Percentiles rank a stretch among this genome's conserved stretches.
These are phyloP conservation scores for Pararge aegeria DNA, from an alignment of 1,140 invertebrate species.

Conservation along the genomic window DNA sequence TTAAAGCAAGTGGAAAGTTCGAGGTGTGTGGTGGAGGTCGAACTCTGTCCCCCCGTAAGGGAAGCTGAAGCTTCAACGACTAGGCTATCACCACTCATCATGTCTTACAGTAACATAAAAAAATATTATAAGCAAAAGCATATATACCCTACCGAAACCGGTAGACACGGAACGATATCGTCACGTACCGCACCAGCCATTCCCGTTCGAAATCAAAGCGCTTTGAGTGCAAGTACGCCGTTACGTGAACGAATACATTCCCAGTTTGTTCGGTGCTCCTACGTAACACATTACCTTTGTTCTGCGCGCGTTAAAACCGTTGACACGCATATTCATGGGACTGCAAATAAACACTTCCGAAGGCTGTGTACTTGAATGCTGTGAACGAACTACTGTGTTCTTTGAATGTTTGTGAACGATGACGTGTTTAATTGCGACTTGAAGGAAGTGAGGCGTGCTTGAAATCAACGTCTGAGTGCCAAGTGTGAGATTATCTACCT, in stretches of 20 bases:
- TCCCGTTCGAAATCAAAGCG: constrained; percentile 30
- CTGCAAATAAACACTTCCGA: neutral
- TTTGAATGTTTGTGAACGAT: neutral
- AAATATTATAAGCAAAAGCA: no score
- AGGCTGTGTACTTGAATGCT: neutral
- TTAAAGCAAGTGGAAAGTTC: no score
- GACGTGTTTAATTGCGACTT: neutral
- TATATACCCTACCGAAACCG: neutral
- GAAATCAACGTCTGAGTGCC: no score
- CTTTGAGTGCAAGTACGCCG: constrained; percentile 20
- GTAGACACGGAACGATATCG: neutral
- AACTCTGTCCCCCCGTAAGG: no score
- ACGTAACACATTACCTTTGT: constrained; percentile 21
- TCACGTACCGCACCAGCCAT: constrained; percentile 24
- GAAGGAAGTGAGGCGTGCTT: no score
- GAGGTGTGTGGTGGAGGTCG: no score
- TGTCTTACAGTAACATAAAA: no score
- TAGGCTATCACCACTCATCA: no score
- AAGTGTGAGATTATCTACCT: no score
- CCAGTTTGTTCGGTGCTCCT: constrained; percentile 20
- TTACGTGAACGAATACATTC: constrained; percentile 31
- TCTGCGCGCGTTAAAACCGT: constrained; percentile 20
- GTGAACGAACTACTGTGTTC: neutral
- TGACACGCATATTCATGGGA: constrained; percentile 28
- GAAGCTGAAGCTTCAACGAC: no score